Conservation (phyloP, 2,888 invertebrate species). For the Allacma fusca region DNA sequence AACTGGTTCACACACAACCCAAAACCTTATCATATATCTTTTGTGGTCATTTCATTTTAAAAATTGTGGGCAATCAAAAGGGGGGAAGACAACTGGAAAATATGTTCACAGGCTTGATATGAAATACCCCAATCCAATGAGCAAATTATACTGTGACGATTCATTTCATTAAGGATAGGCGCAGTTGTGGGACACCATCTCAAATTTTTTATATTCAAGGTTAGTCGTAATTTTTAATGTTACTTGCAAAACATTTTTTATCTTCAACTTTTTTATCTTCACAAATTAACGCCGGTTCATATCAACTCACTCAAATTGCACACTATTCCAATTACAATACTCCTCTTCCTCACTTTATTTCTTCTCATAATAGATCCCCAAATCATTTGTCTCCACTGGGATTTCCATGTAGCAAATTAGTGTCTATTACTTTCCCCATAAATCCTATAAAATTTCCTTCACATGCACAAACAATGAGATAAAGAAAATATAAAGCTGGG, state of each 20-base stretch:
- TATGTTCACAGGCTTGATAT: neutral
- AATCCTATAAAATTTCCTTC: too few species aligned
- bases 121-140: constrained; percentile 19
- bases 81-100: neutral
- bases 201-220: constrained; percentile 16
- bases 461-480: too few species aligned
- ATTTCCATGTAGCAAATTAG: too few species aligned
- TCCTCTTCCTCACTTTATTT: too few species aligned
- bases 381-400: too few species aligned
- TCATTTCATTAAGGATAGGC: constrained; percentile 3
- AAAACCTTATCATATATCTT: constrained; percentile 33
- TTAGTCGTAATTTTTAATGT: constrained; percentile 19
- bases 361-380: too few species aligned
- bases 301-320: too few species aligned
- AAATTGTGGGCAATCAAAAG: constrained; percentile 11
- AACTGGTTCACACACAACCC: constrained; percentile 39
- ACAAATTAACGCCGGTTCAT: too few species aligned
- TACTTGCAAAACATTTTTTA: constrained; percentile 12
- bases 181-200: constrained; percentile 5
- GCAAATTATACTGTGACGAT: constrained; percentile 16
- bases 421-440: too few species aligned
- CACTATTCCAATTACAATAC: too few species aligned
- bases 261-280: too few species aligned
- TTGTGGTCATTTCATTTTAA: constrained; percentile 28
- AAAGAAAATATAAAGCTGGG: too few species aligned